A percentile compares a stretch with the other conserved stretches of the same genome.
These are phyloP conservation scores for Graptemys geographica DNA, from an alignment of 2,797 vertebrate species.

Conservation along the genomic window DNA sequence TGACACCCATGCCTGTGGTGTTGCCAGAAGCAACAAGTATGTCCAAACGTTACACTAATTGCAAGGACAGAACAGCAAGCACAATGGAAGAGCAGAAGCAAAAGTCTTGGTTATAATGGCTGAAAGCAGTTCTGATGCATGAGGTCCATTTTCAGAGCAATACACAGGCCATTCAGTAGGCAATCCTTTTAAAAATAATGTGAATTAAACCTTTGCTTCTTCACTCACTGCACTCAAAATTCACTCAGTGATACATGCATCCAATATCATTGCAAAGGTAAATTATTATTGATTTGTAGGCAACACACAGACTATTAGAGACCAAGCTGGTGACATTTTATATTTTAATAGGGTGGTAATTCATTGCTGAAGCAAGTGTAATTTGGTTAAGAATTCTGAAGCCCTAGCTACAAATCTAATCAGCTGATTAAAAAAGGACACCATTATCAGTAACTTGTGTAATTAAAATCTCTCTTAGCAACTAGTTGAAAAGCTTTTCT, in stretches of 20 bases:
- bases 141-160: constrained; percentile 47
- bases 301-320: constrained; percentile 28
- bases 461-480: constrained; percentile 44
- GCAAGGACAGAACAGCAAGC: constrained; percentile 18
- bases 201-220: constrained; percentile 67
- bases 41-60: neutral
- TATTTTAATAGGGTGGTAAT: constrained; percentile 54
- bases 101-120: neutral
- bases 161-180: constrained; percentile 60
- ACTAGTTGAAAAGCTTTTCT: neutral
- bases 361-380: constrained; percentile 42
- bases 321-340: constrained; percentile 66
- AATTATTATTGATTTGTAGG: constrained; percentile 34
- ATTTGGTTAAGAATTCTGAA: constrained; percentile 56
- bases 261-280: constrained; percentile 37
- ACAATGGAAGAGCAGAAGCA: constrained; percentile 35
- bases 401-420: constrained; percentile 3
- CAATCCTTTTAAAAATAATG: constrained; percentile 44
- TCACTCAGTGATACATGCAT: constrained; percentile 31
- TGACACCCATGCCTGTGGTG: constrained; percentile 22
- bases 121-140: constrained; percentile 42
- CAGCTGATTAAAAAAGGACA: constrained; percentile 48
- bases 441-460: constrained; percentile 12
- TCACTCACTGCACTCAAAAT: constrained; percentile 66
- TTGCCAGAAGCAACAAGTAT: neutral